Base-by-base conservation (phyloP, 2,888 invertebrate species). In the Conops quadrifasciatus region DNA sequence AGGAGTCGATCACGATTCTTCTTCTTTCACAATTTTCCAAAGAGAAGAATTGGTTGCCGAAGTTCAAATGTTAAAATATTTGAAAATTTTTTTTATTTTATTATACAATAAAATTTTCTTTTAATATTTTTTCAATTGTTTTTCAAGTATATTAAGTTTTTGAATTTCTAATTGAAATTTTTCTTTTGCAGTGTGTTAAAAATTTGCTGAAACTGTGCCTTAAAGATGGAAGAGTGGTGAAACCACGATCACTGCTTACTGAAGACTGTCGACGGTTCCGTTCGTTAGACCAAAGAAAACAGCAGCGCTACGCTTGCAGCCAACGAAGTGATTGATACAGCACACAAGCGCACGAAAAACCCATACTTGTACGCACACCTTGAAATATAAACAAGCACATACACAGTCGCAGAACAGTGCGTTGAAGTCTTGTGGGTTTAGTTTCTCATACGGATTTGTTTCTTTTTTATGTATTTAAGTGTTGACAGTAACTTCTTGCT, bases 191-290 rank as follows among this genome's bases (percentile, higher is more conserved):
- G 64, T 49, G 45, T 58, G 65, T 59, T 66, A 47, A 36, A 36
- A 36, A 36, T 36, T 36, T 36, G 9, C 36, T 36, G 36, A 36
- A 36, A 36, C 5, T 36, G n/a, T n/a, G n/a, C n/a, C n/a, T 64
- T 43, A 45, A 45, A 49, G 73, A 73, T 76, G 77, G 74, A 36
- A 36, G 36, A 76, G 74, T 77, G 78, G 80, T 80, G 78, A 77
- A 78, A 77, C 79, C 79, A 77, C 79, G 77, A 77, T 77, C 78
- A 79, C 80, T 79, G 78, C 79, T 80, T 79, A 79, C 76, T 77
- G 77, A 77, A 77, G 80, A 80, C 80, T 80, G 79, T 74, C 78
- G 78, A 71, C 72, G 63, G 73, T 70, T 72, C 59, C 70, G 71
- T 75, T 63, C 70, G 73, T 74, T 74, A 76, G 76, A 77, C 75